These are phyloP conservation scores for Caenorhabditis panamensis DNA, from an alignment of 2,888 invertebrate genomes.

Conservation along the genomic window DNA sequence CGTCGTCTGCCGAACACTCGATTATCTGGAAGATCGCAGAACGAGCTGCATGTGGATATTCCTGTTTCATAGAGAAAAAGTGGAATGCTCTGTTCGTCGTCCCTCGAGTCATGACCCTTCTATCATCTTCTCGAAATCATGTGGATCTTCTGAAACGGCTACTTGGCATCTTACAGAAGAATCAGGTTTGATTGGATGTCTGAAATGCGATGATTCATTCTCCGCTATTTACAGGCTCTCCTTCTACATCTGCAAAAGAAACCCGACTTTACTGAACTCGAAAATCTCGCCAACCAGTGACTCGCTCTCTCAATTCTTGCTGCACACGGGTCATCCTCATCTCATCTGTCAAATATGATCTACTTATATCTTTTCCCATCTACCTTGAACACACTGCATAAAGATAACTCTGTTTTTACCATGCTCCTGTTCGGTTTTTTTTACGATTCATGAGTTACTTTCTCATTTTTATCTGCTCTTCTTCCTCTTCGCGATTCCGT, in stretches of 20 bases:
- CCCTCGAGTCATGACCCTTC: slow-evolving; percentile 4
- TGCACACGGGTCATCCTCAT: too few species aligned
- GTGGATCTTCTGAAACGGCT: neutral
- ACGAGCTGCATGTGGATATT: slow-evolving; percentile 15
- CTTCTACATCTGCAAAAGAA: neutral
- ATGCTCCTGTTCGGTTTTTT: too few species aligned
- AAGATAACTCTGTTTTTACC: too few species aligned
- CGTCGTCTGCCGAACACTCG: neutral
- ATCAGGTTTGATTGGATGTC: slow-evolving; percentile 10
- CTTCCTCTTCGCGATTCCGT: too few species aligned
- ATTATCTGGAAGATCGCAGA: slow-evolving; percentile 8
- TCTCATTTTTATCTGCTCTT: neutral
- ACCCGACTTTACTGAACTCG: neutral
- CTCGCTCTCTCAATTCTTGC: too few species aligned
- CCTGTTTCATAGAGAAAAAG: neutral
- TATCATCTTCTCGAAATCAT: neutral
- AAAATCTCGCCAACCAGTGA: neutral
- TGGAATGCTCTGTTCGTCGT: slow-evolving; percentile 33
- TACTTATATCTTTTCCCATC: neutral
- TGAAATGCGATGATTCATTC: neutral
- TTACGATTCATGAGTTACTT: too few species aligned
- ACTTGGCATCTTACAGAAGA: neutral
- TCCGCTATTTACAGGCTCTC: slow-evolving; percentile 24
- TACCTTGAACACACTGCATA: neutral
- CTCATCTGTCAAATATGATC: neutral